Base-by-base conservation (phyloP, 2,888 invertebrate species). In the Stenodema calcarata region DNA sequence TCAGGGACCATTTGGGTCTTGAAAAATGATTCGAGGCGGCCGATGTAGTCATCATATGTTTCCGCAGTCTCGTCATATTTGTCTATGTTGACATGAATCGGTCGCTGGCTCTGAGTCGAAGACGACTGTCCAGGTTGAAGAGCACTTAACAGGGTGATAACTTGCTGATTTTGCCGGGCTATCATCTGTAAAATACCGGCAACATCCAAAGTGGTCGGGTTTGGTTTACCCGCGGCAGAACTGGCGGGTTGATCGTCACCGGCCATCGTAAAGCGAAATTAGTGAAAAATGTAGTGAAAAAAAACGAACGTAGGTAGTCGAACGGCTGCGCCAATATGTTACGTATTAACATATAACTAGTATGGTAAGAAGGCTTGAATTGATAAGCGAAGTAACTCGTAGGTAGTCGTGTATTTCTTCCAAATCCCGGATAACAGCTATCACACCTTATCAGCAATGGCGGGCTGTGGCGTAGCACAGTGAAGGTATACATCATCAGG, bases 1-100 rank as follows among this genome's bases (percentile, higher is more conserved):
- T 47, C 11, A 30, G 84, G 70, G 23, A 84, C 84, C 16, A 18
- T 75, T 30, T 84, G 84, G 7, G 54, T 44, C 23, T 75, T 75
- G 70, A 84, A 84, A 54, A 30, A 81, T 30, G 81, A 28, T 27
- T 28, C 28, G 28, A 81, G 81, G 18, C 81, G 81, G 54, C 35
- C 47, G 11, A 80, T 28, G 54, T 80, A 80, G 27, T 80, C 80
- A n/a, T n/a, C n/a, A 16, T 44, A 79, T 16, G 82, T 81, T 50
- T 81, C 62, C n/a, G 50, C 54, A 28, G 82, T 28, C 18, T 81
- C 82, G 41, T 81, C 54, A 81, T 62, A 81, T 30, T 62, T 50
- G n/a, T 81, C 82, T 14, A 81, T 44, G 23, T 79, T 75, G 30
- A 75, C 75, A n/a, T 75, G 75, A 75, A 75, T n/a, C 14, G 75